These are phyloP conservation scores for Schlechtendalia chinensis DNA, from an alignment of 1,140 invertebrate species.

Conservation along the genomic window DNA sequence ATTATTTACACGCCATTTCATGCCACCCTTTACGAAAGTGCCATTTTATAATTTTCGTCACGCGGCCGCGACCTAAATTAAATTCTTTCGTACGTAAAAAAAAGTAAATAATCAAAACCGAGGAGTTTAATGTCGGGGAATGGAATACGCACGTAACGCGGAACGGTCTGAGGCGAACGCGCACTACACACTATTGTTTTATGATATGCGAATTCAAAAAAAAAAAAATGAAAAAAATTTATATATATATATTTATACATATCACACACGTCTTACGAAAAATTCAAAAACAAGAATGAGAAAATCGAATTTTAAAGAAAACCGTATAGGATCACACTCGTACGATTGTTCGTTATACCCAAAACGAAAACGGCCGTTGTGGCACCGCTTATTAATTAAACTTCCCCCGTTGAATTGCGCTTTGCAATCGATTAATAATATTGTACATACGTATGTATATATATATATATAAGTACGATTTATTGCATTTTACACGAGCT, in stretches of 20 bases:
- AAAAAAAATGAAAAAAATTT: background rate
- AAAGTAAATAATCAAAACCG: background rate
- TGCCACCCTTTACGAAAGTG: conserved; percentile 30
- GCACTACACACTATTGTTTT: background rate
- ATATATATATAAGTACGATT: conserved; percentile 12
- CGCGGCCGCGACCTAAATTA: background rate
- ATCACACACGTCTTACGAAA: conserved; percentile 1
- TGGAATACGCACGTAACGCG: background rate
- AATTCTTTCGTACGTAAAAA: background rate
- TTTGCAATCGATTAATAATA: background rate
- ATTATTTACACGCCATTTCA: conserved; percentile 37
- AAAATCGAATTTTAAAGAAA: background rate
- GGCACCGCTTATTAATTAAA: conserved; percentile 5
- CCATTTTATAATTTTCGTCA: conserved; percentile 16
- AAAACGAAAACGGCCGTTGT: background rate
- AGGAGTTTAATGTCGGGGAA: background rate
- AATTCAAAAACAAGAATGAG: background rate
- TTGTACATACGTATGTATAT: conserved; percentile 17
- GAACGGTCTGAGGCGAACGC: background rate
- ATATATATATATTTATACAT: conserved; percentile 7
- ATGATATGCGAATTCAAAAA: conserved; percentile 33
- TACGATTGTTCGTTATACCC: background rate
- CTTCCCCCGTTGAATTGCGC: too few relatives aligned
- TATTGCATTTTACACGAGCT: conserved; percentile 49
- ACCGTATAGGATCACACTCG: background rate